A percentile compares a stretch with the other conserved stretches of the same genome.
These are phyloP conservation scores for Smutsia temminckii DNA, from an alignment of 2,797 vertebrate species.

Conservation along the genomic window DNA sequence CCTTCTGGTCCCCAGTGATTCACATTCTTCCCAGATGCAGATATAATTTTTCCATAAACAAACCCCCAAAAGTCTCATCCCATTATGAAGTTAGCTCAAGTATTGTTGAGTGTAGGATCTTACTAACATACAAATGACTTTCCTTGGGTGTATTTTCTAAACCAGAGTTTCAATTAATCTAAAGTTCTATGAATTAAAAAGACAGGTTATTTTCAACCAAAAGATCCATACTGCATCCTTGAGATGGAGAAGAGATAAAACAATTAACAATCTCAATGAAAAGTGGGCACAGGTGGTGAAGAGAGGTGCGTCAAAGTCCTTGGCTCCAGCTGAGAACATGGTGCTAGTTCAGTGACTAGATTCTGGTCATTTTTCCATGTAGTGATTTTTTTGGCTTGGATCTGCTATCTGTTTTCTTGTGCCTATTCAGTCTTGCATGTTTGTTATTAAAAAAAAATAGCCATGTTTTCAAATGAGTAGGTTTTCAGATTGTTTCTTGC, in stretches of 20 bases:
- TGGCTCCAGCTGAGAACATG: not conserved
- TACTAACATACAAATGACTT: not conserved
- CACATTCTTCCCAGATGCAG: not conserved
- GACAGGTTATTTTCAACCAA: not conserved
- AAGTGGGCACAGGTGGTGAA: not conserved
- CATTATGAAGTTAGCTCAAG: not conserved
- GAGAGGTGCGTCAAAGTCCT: not conserved
- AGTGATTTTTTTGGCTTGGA: not conserved
- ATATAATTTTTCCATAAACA: not conserved
- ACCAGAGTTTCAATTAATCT: not conserved
- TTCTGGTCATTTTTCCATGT: not conserved
- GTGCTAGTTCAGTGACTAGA: not conserved
- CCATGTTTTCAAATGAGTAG: not conserved
- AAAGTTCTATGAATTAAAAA: not conserved
- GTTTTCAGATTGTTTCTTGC: not conserved
- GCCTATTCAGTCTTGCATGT: not conserved
- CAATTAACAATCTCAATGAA: not conserved
- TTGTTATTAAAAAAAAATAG: not conserved
- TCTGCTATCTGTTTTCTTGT: not conserved
- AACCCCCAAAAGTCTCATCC: not conserved
- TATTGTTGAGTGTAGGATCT: not conserved
- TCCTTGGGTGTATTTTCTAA: not conserved
- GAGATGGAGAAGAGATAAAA: not conserved
- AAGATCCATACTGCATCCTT: not conserved
- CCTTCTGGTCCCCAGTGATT: not conserved